Evolutionary conservation across 2,888 invertebrate species (phyloP).

Genomic region (Spilosoma lubricipeda): DNA sequence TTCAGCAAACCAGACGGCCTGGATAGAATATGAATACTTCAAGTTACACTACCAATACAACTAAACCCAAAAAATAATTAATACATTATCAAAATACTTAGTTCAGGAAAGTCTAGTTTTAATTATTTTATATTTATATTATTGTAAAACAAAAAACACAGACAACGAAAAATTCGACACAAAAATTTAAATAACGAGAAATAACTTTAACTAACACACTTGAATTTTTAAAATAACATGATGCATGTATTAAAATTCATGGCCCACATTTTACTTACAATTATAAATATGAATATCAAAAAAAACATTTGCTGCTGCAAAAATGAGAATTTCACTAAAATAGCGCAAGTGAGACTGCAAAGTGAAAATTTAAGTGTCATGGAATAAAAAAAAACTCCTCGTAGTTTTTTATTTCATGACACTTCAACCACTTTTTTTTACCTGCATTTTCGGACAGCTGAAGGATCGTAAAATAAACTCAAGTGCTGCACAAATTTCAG

Average conservation of each 20-base stretch:
- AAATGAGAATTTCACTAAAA: constrained; percentile 1
- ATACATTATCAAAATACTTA: no score
- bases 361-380: neutral
- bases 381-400: no score
- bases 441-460: constrained; percentile 22
- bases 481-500: constrained; percentile 27
- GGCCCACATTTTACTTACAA: neutral
- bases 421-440: no score
- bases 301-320: neutral
- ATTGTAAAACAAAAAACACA: neutral
- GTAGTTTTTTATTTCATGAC: no score
- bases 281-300: neutral
- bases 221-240: neutral
- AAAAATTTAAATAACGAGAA: neutral
- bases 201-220: neutral
- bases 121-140: neutral
- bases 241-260: neutral
- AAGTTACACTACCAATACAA: no score
- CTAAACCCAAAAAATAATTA: no score
- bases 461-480: constrained; percentile 22
- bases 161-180: neutral
- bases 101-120: no score
- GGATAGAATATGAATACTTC: no score
- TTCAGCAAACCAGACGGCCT: no score
- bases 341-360: constrained; percentile 4